Base-by-base conservation (phyloP, 2,113 vertebrate species). In the Myrmophylax atrothorax region DNA sequence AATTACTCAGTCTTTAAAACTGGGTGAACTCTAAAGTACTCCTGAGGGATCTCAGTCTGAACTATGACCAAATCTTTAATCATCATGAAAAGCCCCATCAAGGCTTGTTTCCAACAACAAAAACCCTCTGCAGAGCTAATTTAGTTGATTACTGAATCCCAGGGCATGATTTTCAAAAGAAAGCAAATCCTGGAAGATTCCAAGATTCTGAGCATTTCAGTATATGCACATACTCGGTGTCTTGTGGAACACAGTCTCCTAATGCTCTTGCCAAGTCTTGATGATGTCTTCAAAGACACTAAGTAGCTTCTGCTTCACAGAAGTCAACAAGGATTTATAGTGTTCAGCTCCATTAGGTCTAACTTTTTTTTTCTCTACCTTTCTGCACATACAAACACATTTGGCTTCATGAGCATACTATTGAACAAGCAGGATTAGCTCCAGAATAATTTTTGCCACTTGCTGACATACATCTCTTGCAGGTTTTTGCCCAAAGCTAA, bases 31-130 rank as follows among this genome's bases (percentile, higher is more conserved):
- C 63, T 79, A 47, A 93, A 94, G 26, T 55, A 91, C 23, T 93
- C 20, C 77, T 72, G 37, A 77, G 84, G 70, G 96, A 95, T 96
- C 72, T 94, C 60, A 60, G 66, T 10, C 60, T 97, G 82, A 96
- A 79, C 50, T 91, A 60, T 53, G 67, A 95, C 63, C 82, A 85
- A 80, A 94, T 70, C 68, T 97, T 84, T 89, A 67, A 92, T 94
- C 74, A 75, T 94, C 58, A 7, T 52, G 77, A 95, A 96, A 96
- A 90, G 53, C 63, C 18, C n/a, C 72, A 82, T 73, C 62, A 59
- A 58, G 74, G 58, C 66, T 77, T 40, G 83, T 84, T 96, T 96
- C 70, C 72, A 90, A 47, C 1, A 9, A 85, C 67, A 93, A 92
- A 90, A 91, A 85, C 28, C 44, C 38, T 79, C 10, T 68, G 68